Conservation (phyloP, 2,797 vertebrate genomes). For the Sebastolobus alascanus region DNA sequence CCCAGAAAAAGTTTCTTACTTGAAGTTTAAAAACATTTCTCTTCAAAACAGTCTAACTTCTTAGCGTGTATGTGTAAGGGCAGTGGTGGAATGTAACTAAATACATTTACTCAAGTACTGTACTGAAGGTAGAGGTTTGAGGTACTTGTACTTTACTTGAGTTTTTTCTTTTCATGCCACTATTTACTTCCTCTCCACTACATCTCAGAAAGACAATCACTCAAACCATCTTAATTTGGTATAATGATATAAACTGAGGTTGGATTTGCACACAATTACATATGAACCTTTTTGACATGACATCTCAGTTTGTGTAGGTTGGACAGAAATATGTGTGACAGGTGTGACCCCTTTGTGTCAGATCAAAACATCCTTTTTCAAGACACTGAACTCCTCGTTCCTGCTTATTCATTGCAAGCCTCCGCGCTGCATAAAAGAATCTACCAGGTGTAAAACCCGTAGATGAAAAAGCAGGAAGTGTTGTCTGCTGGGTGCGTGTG, state of each 20-base stretch:
- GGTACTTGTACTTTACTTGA: no score
- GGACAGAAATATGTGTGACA: not conserved
- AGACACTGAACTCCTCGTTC: constrained; percentile 5
- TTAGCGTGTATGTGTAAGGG: no score
- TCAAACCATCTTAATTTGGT: not conserved
- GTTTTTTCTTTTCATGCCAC: no score
- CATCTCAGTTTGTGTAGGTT: not conserved
- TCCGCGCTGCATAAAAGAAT: constrained; percentile 6
- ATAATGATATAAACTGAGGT: not conserved
- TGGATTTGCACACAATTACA: not conserved
- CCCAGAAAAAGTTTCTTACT: not conserved
- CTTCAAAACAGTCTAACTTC: no score
- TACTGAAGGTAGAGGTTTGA: no score
- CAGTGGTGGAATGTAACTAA: no score
- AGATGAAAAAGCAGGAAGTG: constrained; percentile 26
- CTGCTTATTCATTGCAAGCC: no score
- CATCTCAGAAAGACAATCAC: not conserved
- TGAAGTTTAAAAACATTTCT: no score
- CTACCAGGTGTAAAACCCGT: constrained; percentile 10
- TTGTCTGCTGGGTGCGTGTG: constrained; percentile 17
- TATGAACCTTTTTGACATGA: not conserved
- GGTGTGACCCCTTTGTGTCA: not conserved
- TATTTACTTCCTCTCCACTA: no score
- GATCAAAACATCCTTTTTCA: not conserved
- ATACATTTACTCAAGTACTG: no score